These are phyloP conservation scores for Cyrtodaria siliqua DNA, from an alignment of 2,888 invertebrate genomes.

Conservation along the genomic window DNA sequence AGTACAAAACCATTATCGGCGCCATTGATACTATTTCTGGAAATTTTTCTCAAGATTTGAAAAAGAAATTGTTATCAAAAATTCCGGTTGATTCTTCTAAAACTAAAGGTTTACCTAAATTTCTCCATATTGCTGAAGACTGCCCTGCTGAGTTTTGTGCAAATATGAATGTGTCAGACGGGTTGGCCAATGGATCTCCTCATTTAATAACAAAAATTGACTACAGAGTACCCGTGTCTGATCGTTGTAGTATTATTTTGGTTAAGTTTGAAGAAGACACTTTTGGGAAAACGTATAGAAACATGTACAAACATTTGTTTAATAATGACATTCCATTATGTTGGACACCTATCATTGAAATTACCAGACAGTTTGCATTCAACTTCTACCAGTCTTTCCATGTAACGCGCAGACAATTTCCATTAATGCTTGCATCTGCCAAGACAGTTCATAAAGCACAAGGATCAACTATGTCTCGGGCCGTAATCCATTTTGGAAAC, in stretches of 20 bases:
- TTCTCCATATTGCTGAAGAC: background rate
- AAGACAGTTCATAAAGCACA: slow-evolving; percentile 52
- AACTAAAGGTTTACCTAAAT: background rate
- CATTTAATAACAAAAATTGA: background rate
- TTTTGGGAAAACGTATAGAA: background rate
- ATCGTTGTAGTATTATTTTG: background rate
- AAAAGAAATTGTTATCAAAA: no score
- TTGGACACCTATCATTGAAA: no score
- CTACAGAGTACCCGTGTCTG: background rate
- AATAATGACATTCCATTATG: background rate
- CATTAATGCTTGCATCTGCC: slow-evolving; percentile 35
- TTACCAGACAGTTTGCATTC: no score
- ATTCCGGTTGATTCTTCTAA: background rate
- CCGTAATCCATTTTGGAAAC: slow-evolving; percentile 22
- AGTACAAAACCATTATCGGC: no score
- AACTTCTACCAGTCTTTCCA: no score
- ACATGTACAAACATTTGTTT: background rate
- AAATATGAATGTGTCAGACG: slow-evolving; percentile 9
- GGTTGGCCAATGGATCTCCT: background rate
- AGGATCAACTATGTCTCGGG: slow-evolving; percentile 35
- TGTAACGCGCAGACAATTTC: no score
- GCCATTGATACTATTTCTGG: no score
- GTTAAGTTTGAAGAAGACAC: background rate
- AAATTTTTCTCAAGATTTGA: no score
- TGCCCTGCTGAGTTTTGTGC: background rate